Evolutionary conservation across 1,140 invertebrate genomes (phyloP).

Genomic region (Matsumurasca onukii): DNA sequence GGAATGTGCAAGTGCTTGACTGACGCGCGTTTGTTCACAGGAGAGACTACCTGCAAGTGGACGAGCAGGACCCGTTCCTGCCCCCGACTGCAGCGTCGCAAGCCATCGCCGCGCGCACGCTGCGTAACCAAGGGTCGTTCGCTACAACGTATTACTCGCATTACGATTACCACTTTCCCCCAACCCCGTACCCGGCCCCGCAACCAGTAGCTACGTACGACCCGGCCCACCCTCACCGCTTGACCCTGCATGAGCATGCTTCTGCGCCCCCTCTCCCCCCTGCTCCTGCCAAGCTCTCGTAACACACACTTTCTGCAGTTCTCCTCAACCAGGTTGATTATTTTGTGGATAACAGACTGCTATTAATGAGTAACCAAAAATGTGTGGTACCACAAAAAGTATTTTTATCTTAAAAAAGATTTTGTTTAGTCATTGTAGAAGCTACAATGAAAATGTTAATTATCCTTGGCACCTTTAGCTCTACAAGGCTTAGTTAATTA

Average conservation of each 20-base stretch:
- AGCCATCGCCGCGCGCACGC: conserved; percentile 61
- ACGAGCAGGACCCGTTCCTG: conserved; percentile 71
- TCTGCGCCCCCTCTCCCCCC: not conserved
- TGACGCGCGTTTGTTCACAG: conserved; percentile 52
- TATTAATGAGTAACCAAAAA: too few species aligned
- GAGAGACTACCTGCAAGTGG: conserved; percentile 69
- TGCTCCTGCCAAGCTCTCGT: not conserved
- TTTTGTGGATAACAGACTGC: too few species aligned
- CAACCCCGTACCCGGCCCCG: conserved; percentile 41
- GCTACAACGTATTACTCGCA: conserved; percentile 40
- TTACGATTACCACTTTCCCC: conserved; percentile 49
- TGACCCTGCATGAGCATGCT: conserved; percentile 49
- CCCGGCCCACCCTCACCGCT: conserved; percentile 47
- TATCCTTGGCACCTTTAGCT: too few species aligned
- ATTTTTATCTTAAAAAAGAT: too few species aligned
- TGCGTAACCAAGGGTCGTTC: conserved; percentile 63
- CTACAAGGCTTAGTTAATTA: too few species aligned
- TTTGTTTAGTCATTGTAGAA: too few species aligned
- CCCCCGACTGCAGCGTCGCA: conserved; percentile 62
- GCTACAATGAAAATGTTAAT: too few species aligned
- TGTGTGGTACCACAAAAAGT: too few species aligned
- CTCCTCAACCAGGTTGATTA: not conserved
- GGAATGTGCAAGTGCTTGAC: too few species aligned
- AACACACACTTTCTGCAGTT: not conserved
- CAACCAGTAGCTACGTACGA: conserved; percentile 45